These are phyloP conservation scores for Molorchus minor DNA, from an alignment of 2,888 invertebrate genomes.

Conservation along the genomic window DNA sequence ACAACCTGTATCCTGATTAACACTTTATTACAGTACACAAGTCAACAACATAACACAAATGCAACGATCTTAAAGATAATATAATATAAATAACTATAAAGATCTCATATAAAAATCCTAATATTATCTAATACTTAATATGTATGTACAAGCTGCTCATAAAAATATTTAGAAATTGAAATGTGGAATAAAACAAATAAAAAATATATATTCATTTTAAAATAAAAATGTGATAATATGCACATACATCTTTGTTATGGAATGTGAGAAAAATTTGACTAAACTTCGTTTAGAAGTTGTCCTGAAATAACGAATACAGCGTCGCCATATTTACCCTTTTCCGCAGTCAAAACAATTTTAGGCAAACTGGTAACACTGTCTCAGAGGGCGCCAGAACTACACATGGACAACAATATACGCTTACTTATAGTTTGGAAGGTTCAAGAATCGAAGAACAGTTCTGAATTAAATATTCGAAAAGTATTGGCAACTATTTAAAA, in stretches of 20 bases:
- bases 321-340: neutral
- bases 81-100: conserved; percentile 1
- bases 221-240: neutral
- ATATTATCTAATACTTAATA: neutral
- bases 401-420: no score
- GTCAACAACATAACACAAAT: conserved; percentile 20
- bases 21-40: conserved; percentile 18
- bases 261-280: neutral
- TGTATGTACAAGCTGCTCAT: conserved; percentile 9
- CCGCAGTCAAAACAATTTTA: neutral
- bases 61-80: conserved; percentile 1
- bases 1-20: conserved; percentile 33
- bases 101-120: neutral
- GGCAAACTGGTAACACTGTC: neutral
- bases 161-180: neutral
- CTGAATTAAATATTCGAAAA: no score
- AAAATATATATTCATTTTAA: neutral
- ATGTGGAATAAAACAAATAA: neutral
- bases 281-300: neutral
- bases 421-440: no score
- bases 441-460: no score
- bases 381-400: no score
- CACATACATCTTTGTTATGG: neutral
- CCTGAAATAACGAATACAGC: neutral
- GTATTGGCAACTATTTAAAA: neutral